phyloP scores from a whole-genome alignment of 1,140 invertebrate species.

The Cydia strobilella region DNA sequence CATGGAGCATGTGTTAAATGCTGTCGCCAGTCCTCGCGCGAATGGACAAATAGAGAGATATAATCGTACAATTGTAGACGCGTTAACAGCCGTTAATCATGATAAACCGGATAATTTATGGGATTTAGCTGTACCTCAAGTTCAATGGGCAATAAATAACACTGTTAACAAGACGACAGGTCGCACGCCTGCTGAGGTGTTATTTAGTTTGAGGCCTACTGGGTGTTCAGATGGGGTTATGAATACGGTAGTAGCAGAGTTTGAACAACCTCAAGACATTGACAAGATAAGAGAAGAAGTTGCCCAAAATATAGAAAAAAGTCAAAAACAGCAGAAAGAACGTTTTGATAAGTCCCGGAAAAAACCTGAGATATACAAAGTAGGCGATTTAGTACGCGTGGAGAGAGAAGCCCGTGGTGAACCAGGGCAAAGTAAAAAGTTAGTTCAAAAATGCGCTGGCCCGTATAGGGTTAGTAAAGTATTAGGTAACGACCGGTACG shows the following conservation, averaged over 20 bases:
- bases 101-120: constrained; percentile 42
- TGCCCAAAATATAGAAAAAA: neutral
- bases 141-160: constrained; percentile 50
- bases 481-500: constrained; percentile 5
- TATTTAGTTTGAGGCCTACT: constrained; percentile 9
- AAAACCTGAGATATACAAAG: neutral
- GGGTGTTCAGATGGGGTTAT: neutral
- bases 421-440: constrained; percentile 14
- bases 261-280: neutral
- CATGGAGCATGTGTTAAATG: constrained; percentile 42
- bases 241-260: constrained; percentile 10
- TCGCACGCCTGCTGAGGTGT: neutral
- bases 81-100: constrained; percentile 40
- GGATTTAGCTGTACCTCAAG: constrained; percentile 45
- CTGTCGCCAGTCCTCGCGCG: constrained; percentile 47
- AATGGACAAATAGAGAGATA: constrained; percentile 54
- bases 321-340: constrained; percentile 24
- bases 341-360: constrained; percentile 14
- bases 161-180: constrained; percentile 27
- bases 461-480: constrained; percentile 1
- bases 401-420: neutral
- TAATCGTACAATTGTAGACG: constrained; percentile 45
- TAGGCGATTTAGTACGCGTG: constrained; percentile 28
- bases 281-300: neutral
- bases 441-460: constrained; percentile 2